Conservation (phyloP, 1,140 invertebrate species). For the Cotesia typhae region DNA sequence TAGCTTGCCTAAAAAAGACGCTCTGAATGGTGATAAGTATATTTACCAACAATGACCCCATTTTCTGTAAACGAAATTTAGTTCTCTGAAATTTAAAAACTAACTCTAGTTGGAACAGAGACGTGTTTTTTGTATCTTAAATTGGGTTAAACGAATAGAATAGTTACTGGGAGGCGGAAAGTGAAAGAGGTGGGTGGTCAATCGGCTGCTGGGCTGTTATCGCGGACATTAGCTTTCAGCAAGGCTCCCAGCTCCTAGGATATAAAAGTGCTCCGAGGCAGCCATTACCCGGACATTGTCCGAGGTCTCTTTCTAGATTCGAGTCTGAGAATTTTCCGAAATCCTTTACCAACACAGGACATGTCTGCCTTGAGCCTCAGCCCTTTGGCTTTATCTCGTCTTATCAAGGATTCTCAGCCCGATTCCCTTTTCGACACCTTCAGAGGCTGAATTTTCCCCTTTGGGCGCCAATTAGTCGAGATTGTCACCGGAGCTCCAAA, state of each 20-base stretch:
- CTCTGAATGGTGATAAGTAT: too few relatives aligned
- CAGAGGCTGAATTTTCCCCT: too few relatives aligned
- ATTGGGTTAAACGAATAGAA: constrained; percentile 7
- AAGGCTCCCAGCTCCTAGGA: constrained; percentile 50
- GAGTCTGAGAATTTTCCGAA: not conserved
- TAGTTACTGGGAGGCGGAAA: not conserved
- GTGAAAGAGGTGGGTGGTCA: constrained; percentile 23
- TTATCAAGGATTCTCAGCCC: constrained; percentile 59
- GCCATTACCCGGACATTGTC: constrained; percentile 64
- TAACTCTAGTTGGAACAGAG: too few relatives aligned
- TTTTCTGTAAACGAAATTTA: too few relatives aligned
- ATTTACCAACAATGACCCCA: too few relatives aligned
- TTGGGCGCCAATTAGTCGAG: too few relatives aligned
- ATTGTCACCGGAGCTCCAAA: too few relatives aligned
- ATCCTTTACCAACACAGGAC: not conserved
- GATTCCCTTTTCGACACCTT: constrained; percentile 52
- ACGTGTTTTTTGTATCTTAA: too few relatives aligned
- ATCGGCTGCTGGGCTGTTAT: constrained; percentile 50
- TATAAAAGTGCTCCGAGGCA: constrained; percentile 61
- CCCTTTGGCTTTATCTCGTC: constrained; percentile 34
- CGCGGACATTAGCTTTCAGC: constrained; percentile 62
- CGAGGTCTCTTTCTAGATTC: constrained; percentile 39
- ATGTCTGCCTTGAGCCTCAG: constrained; percentile 9
- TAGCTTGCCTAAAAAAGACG: too few relatives aligned
- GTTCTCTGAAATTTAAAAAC: too few relatives aligned